Conservation (phyloP, 2,797 vertebrate species). For the Pantherophis alleghaniensis region DNA sequence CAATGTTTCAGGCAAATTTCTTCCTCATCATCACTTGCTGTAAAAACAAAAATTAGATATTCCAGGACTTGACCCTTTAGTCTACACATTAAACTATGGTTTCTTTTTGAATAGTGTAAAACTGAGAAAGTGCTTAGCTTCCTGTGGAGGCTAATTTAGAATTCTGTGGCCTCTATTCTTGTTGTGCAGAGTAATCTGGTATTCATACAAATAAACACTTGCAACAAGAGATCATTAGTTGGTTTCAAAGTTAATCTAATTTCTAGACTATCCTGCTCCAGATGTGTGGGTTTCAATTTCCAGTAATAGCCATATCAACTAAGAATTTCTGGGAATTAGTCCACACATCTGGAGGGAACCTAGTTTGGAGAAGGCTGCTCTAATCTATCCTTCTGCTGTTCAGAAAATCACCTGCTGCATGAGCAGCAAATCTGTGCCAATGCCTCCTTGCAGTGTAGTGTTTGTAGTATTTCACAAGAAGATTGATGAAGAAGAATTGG, state of each 20-base stretch:
- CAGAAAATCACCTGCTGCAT: background rate
- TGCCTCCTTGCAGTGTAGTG: background rate
- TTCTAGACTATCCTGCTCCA: background rate
- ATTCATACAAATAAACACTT: background rate
- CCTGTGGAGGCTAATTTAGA: background rate
- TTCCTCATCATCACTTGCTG: background rate
- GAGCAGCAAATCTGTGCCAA: background rate
- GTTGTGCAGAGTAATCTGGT: background rate
- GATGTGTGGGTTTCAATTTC: background rate
- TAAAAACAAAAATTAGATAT: background rate
- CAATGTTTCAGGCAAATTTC: background rate
- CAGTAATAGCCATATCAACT: background rate
- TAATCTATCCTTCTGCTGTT: background rate
- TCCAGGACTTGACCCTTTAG: background rate
- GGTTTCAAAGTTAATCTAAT: background rate
- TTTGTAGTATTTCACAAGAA: background rate
- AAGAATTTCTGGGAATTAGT: background rate
- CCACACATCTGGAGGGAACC: background rate
- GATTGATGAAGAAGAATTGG: background rate
- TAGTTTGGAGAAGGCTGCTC: background rate
- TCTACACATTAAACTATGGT: background rate
- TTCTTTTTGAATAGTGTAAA: background rate
- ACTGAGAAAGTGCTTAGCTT: background rate
- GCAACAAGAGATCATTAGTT: background rate
- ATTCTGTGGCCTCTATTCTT: background rate